Base-by-base conservation (phyloP, 2,888 invertebrate genomes). In the Azorinus chamasolen region DNA sequence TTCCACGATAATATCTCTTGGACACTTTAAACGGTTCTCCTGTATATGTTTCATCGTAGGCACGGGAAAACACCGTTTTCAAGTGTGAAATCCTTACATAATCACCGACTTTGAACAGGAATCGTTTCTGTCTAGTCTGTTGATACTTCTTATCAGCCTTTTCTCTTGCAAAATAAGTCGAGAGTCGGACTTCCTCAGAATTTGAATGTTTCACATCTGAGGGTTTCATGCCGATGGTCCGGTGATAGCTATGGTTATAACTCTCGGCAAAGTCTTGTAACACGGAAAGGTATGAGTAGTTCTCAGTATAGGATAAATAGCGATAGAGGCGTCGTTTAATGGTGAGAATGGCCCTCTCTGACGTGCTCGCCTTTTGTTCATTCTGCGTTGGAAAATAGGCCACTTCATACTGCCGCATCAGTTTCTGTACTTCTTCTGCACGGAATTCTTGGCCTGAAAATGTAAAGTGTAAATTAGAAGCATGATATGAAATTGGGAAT, bases 401-500 rank as follows among this genome's bases (percentile, higher is more conserved):
- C 16, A 79, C 70, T 10, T 43, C 54, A 24, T 57, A 37, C 16
- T 57, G 32, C 22, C 63, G 27, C 20, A 71, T 53, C 6, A 71
- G 27, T 14, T 45, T 6, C 43, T 79, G 61, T 18, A 79, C 74
- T 25, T 55, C 18, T 53, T 62, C 65, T 1, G 78, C 59, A 37
- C 45, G 25, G 43, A 82, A 82, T 59, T 82, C 79, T 41, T 75
- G 68, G 54, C 71, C 55, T 46, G n/a, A n/a, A n/a, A n/a, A n/a
- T n/a, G n/a, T n/a, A n/a, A n/a, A n/a, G n/a, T n/a, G n/a, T n/a
- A n/a, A n/a, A n/a, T n/a, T n/a, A n/a, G n/a, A n/a, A n/a, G n/a
- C n/a, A n/a, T n/a, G n/a, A n/a, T n/a, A n/a, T n/a, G n/a, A n/a
- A n/a, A n/a, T n/a, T n/a, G n/a, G n/a, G n/a, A n/a, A n/a, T n/a